Evolutionary conservation across 30 jellyfish, hydroid and myxozoan species (phyloP), one percentile per base, ranked within the genome.

Genomic region (Cassiopea xamachana): DNA sequence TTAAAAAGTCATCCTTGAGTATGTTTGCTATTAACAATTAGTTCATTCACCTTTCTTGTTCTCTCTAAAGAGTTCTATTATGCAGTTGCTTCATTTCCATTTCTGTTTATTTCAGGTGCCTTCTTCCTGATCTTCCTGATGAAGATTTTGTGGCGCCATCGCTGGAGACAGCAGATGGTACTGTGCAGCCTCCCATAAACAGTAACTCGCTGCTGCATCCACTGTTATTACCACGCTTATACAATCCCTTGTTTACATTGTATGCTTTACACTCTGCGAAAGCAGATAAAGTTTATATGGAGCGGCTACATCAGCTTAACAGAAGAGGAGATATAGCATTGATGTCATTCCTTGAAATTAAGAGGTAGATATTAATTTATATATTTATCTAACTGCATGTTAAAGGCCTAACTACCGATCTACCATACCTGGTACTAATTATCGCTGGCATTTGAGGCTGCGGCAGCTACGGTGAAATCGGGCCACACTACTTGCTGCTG

Each of bases 251-350:
- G 43, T 94, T 94, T 61, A 94, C 98, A 39, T 80, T 94, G 84
- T 94, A 94, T 47, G 98, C 98, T 12, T 80, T 94, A 43, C 97
- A 85, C 46, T 89, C 98, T 17, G 98, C 89, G 77, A 94, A 94
- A 76, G 76, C 88, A 62, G 98, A 94, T 80, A 97, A 96, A 62
- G 59, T 84, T 8, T 94, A 94, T 55, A 85, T 91, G 3, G 98
- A 94, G 89, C 89, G 94, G 48, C 76, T 94, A 69, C 92, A 89
- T 70, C 94, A 89, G 58, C 76, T 94, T 91, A 94, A 94, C 73
- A 94, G 89, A 76, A 85, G 98, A 62, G 94, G 89, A 18, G 97
- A 94, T 50, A 87, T 89, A 3, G 98, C 98, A 6, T 75, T 94
- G 79, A 78, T 94, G 93, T 94, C 98, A 10, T 94, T 89, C 70